Percentiles rank a stretch among this genome's conserved stretches.
Conservation (phyloP, 2,888 invertebrate species). For the Dryococelus australis region DNA sequence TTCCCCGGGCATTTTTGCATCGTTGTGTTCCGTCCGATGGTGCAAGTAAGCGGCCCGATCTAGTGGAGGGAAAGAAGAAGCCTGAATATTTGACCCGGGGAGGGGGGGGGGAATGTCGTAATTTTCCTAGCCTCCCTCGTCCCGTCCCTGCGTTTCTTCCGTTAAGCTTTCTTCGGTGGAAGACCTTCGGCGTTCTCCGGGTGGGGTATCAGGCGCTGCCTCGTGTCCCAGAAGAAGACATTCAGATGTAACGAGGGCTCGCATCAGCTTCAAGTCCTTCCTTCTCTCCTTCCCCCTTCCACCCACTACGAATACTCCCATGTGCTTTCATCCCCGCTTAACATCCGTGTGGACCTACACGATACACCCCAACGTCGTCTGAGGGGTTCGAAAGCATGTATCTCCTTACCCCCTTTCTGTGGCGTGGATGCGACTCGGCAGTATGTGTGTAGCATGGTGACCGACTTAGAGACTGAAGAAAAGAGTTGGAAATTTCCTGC, state of each 20-base stretch:
- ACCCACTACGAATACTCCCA: neutral
- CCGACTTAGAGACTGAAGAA: no score
- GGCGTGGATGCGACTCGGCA: no score
- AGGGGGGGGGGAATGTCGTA: neutral
- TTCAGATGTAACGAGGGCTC: slow-evolving; percentile 1
- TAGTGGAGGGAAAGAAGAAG: neutral
- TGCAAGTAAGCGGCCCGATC: neutral
- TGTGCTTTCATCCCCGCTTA: no score
- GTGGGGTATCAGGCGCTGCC: neutral
- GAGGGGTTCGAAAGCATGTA: no score
- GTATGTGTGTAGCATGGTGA: no score
- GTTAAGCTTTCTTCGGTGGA: neutral
- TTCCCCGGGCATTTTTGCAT: neutral
- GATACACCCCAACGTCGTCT: no score
- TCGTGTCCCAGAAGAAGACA: neutral
- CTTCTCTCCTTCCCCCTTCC: neutral
- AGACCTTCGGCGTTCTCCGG: neutral
- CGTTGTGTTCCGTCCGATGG: neutral
- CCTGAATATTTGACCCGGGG: no score
- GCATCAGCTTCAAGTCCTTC: neutral
- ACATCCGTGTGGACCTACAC: no score
- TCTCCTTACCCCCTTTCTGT: no score
- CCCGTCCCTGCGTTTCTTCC: neutral
- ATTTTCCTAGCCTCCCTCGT: neutral
- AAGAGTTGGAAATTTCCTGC: no score